Evolutionary conservation across 64 coral and sea anemone species (phyloP).

Genomic region (Anthopleura sola): DNA sequence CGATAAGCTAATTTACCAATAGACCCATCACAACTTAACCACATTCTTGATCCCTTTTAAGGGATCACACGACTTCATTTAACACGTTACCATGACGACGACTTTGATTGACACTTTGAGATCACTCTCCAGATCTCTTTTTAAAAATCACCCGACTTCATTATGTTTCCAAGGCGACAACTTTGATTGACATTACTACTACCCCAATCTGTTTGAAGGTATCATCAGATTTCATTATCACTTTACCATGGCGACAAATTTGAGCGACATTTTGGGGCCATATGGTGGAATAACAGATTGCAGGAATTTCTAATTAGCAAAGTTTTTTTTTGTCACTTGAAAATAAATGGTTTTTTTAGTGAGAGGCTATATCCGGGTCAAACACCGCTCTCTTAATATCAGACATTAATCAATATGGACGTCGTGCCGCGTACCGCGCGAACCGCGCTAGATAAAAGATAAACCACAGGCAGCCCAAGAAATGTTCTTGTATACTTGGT

Average conservation of each 20-base stretch:
- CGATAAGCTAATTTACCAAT: slow-evolving; percentile 1
- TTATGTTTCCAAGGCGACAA: not conserved
- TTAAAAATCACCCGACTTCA: not conserved
- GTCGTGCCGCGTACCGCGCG: not conserved
- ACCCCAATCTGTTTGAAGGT: no score
- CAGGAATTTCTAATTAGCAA: not conserved
- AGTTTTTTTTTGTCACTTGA: not conserved
- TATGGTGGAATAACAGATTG: not conserved
- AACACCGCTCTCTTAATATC: not conserved
- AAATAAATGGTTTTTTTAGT: not conserved
- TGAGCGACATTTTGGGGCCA: not conserved
- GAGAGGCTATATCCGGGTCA: not conserved
- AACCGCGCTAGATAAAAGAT: not conserved
- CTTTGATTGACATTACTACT: not conserved
- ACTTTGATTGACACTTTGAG: no score
- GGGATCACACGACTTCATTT: not conserved
- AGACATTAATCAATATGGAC: not conserved
- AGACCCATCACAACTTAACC: not conserved
- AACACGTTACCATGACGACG: not conserved
- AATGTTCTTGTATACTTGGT: no score
- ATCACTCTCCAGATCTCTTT: no score
- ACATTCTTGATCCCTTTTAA: not conserved
- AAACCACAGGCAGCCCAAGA: no score
- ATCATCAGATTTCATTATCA: no score
- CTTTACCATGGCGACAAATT: not conserved